Evolutionary conservation across 1,140 invertebrate genomes (phyloP), one percentile per base, ranked within the genome.

Genomic region (Vollenhovia emeryi): DNA sequence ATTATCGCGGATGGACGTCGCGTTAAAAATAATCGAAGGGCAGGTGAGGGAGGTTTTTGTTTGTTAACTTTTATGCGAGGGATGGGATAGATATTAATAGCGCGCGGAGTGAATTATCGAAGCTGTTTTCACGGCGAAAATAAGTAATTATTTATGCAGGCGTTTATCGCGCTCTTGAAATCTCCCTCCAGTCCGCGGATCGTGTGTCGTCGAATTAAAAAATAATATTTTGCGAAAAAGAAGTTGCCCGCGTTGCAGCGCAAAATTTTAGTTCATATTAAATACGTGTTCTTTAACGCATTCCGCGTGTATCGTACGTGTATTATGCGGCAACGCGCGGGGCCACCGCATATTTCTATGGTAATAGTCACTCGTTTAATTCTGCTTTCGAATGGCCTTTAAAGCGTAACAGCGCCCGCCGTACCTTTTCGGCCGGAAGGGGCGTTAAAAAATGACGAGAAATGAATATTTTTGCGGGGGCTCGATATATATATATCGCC

Each of bases 1-100:
- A 66, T 66, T 45, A 45, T 66, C 13, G 21, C 36, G n/a, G 13
- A 24, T 18, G 33, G 60, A 40, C 21, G 60, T 9, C 11, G 60
- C n/a, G 24, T 40, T 66, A 66, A 66, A 66, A 66, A 66, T 66
- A 66, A 66, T 45, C 62, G 62, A 45, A 66, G 36, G 62, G 36
- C 43, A 8, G 7, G 27, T 0, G 66, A 15, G 15, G 4, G 13
- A 4, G 6, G 45, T 48, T 68, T 43, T 48, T 69, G 9, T 13
- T n/a, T n/a, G 21, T 68, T 45, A 24, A 68, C 36, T 43, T 68
- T 24, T 21, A 45, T 8, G 13, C 40, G 62, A 57, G 33, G 21
- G 21, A 40, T 11, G n/a, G 15, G 24, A 40, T 55, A 24, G 24
- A 40, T 55, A 52, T 55, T 15, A 55, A 55, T 66, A 55, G 30